These are phyloP conservation scores for Carcharodon carcharias DNA, from an alignment of 2,797 vertebrate species.

Conservation along the genomic window DNA sequence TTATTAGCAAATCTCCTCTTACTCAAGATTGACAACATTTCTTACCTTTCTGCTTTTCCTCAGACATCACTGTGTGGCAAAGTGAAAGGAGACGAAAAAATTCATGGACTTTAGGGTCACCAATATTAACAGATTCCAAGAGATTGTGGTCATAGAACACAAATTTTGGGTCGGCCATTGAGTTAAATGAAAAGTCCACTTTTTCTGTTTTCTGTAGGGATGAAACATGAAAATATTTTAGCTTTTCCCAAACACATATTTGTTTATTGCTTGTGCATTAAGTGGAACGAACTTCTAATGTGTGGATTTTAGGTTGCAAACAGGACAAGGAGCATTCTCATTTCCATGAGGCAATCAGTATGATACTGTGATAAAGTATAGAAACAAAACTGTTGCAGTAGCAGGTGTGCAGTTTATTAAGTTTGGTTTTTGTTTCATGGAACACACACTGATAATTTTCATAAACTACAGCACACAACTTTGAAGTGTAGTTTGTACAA, in stretches of 20 bases:
- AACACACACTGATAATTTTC: background rate
- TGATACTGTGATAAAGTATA: background rate
- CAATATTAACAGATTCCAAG: slow-evolving; percentile 64
- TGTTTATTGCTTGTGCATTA: background rate
- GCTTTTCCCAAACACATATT: background rate
- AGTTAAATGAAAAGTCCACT: slow-evolving; percentile 81
- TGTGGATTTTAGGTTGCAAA: background rate
- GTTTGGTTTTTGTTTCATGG: background rate
- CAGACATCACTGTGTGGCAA: slow-evolving; percentile 88
- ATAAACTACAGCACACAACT: background rate
- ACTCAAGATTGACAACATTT: background rate
- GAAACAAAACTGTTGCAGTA: background rate
- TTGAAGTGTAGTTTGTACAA: background rate
- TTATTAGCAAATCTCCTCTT: background rate
- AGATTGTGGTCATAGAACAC: slow-evolving; percentile 75
- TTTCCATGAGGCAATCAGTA: background rate
- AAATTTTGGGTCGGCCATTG: slow-evolving; percentile 75
- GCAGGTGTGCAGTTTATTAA: background rate
- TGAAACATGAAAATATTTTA: background rate
- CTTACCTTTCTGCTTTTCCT: slow-evolving; percentile 80
- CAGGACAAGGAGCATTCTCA: background rate
- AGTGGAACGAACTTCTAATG: background rate
- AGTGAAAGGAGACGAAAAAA: slow-evolving; percentile 84
- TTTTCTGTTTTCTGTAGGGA: slow-evolving; percentile 66
- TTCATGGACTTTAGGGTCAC: slow-evolving; percentile 52